phyloP scores from a whole-genome alignment of 1,140 invertebrate genomes.

The Solenopsis fugax region DNA sequence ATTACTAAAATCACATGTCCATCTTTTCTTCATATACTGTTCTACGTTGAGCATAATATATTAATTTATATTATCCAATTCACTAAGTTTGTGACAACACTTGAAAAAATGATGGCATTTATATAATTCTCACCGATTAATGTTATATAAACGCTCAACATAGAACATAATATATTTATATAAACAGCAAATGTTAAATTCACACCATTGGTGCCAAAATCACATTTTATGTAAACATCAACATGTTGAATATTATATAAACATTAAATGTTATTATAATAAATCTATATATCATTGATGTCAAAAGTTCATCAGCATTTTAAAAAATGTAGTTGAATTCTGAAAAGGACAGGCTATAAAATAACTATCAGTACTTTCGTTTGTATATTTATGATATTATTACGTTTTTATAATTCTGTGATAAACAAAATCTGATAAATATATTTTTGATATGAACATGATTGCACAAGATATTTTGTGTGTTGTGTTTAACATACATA shows the following conservation, averaged over 20 bases:
- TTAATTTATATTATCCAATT: neutral
- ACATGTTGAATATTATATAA: too few species aligned
- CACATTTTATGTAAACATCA: too few species aligned
- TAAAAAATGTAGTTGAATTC: neutral
- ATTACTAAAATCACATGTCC: conserved; percentile 1
- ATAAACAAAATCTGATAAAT: conserved; percentile 8
- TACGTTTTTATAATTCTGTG: neutral
- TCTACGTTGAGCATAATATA: neutral
- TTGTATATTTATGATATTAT: neutral
- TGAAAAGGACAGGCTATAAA: neutral
- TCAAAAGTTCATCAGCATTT: too few species aligned
- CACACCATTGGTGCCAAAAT: too few species aligned
- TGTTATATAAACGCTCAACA: too few species aligned
- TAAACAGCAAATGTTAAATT: too few species aligned
- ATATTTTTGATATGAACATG: conserved; percentile 6
- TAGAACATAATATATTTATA: too few species aligned
- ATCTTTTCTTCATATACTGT: neutral
- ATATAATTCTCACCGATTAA: too few species aligned
- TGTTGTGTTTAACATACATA: neutral
- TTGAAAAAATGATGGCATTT: too few species aligned
- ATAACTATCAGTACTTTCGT: neutral
- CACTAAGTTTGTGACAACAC: neutral
- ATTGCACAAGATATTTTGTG: neutral
- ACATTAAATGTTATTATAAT: too few species aligned
- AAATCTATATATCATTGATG: too few species aligned